A percentile compares a stretch with the other conserved stretches of the same genome.
These are phyloP conservation scores for Acipenser ruthenus DNA, from an alignment of 2,797 vertebrate species.

Conservation along the genomic window DNA sequence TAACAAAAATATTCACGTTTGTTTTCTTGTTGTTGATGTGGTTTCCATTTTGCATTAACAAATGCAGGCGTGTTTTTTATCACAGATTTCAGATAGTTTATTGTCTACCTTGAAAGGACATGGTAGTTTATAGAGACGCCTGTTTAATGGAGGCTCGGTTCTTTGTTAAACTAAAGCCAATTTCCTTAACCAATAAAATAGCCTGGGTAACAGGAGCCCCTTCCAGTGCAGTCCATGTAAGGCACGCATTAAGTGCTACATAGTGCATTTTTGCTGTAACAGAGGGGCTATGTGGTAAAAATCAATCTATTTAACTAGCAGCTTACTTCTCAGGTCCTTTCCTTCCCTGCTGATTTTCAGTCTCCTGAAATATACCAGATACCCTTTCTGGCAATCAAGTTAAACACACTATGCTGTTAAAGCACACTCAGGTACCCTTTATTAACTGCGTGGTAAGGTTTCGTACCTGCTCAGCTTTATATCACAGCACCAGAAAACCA, in stretches of 20 bases:
- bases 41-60: too few relatives aligned
- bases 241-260: conserved; percentile 1
- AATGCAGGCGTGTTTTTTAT: too few relatives aligned
- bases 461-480: neutral
- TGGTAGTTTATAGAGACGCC: conserved; percentile 2
- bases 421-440: conserved; percentile 4
- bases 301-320: conserved; percentile 1
- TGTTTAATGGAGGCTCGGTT: neutral
- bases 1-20: too few relatives aligned
- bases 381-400: neutral
- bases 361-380: conserved; percentile 13
- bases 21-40: too few relatives aligned
- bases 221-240: neutral
- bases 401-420: neutral
- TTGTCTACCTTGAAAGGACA: neutral
- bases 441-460: neutral
- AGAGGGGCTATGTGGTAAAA: conserved; percentile 8
- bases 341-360: conserved; percentile 8
- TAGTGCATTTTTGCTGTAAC: conserved; percentile 11
- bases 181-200: conserved; percentile 4
- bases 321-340: conserved; percentile 5
- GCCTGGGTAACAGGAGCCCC: neutral
- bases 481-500: too few relatives aligned
- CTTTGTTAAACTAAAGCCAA: neutral
- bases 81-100: too few relatives aligned